Percentiles rank a stretch among this genome's conserved stretches.
Conservation (phyloP, 2,797 vertebrate genomes). For the Siniperca undulata region DNA sequence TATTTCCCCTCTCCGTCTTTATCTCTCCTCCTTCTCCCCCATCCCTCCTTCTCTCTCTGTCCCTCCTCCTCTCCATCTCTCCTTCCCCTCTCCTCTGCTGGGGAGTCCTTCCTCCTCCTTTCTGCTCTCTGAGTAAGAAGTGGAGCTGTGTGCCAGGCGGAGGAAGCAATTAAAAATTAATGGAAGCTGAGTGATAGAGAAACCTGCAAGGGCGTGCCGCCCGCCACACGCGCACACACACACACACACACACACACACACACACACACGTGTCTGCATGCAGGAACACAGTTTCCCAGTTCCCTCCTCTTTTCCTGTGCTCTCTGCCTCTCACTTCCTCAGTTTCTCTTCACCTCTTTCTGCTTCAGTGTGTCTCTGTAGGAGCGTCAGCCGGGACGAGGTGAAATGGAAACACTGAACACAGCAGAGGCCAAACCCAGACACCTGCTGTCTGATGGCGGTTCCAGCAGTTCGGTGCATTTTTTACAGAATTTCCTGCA, state of each 20-base stretch:
- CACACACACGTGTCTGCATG: constrained; percentile 23
- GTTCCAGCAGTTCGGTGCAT: background rate
- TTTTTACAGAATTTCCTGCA: background rate
- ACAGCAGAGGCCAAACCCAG: background rate
- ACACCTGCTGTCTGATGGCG: background rate
- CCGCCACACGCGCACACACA: constrained; percentile 59
- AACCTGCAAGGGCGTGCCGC: constrained; percentile 89
- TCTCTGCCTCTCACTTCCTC: constrained; percentile 51
- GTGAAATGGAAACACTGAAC: constrained; percentile 7
- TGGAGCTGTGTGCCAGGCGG: constrained; percentile 83
- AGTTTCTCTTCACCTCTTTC: constrained; percentile 50
- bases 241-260: constrained; percentile 51
- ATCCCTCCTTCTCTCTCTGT: constrained; percentile 28
- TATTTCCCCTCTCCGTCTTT: constrained; percentile 13
- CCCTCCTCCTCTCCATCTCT: constrained; percentile 35
- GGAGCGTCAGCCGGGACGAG: constrained; percentile 13
- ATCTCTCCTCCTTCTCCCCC: constrained; percentile 9
- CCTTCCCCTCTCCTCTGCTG: constrained; percentile 57
- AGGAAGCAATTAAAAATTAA: constrained; percentile 95
- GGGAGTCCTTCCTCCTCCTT: constrained; percentile 70
- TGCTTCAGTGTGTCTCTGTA: constrained; percentile 32
- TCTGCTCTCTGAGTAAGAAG: constrained; percentile 80
- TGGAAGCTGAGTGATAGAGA: constrained; percentile 89
- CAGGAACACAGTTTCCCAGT: constrained; percentile 36
- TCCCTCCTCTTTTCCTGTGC: constrained; percentile 64